Percentiles rank a stretch among this genome's conserved stretches.
Evolutionary conservation across 2,113 vertebrate species (phyloP).

Genomic region (Caranx melampygus): DNA sequence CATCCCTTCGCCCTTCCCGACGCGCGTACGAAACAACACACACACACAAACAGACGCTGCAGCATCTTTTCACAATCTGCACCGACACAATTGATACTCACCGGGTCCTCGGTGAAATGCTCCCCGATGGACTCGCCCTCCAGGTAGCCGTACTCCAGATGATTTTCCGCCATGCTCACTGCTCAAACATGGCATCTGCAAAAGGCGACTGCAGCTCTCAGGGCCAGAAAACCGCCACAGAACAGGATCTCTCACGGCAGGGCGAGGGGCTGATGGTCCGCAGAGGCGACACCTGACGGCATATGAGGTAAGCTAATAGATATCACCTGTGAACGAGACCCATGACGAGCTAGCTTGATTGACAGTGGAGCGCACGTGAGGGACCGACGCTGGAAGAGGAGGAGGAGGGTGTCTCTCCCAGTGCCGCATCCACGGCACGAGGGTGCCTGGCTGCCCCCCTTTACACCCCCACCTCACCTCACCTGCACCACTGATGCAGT

Average conservation of each 20-base stretch:
- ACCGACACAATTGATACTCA: slow-evolving; percentile 60
- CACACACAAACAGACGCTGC: neutral
- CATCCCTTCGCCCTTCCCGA: neutral
- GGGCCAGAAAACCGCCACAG: neutral
- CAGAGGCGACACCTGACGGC: slow-evolving; percentile 41
- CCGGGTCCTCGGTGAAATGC: slow-evolving; percentile 79
- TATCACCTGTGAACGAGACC: slow-evolving; percentile 71
- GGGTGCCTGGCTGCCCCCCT: neutral
- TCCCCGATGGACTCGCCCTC: slow-evolving; percentile 73
- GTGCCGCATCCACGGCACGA: slow-evolving; percentile 40
- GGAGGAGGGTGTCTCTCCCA: slow-evolving; percentile 34
- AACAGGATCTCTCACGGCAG: slow-evolving; percentile 14
- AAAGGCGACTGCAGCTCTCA: slow-evolving; percentile 42
- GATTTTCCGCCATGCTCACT: slow-evolving; percentile 81
- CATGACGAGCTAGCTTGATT: slow-evolving; percentile 63
- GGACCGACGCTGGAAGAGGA: slow-evolving; percentile 12
- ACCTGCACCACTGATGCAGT: neutral
- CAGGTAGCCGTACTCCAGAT: slow-evolving; percentile 78
- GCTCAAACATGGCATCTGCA: slow-evolving; percentile 72
- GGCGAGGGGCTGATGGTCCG: slow-evolving; percentile 1
- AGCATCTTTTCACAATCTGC: neutral
- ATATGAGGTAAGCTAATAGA: slow-evolving; percentile 61
- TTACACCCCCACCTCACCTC: neutral
- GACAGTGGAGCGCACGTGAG: slow-evolving; percentile 62
- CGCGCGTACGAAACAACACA: neutral